Evolutionary conservation across 2,888 invertebrate species (phyloP).

Genomic region (Idaea straminata): DNA sequence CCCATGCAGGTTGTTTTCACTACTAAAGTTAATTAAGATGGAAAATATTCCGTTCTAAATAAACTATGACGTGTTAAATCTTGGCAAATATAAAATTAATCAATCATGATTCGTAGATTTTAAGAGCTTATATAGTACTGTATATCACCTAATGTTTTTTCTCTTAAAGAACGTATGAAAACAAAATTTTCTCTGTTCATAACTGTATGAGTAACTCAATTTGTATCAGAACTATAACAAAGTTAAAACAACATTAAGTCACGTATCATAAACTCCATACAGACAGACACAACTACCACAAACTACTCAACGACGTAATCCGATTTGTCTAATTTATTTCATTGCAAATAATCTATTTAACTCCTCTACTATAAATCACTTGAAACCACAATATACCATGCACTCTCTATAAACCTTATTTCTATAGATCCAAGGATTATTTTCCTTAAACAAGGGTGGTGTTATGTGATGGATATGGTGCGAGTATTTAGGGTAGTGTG

Average conservation of each 20-base stretch:
- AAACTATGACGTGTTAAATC: too few species aligned
- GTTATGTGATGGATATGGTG: not conserved
- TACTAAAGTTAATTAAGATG: too few species aligned
- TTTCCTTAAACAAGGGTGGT: not conserved
- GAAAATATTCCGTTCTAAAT: too few species aligned
- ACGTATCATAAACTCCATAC: not conserved
- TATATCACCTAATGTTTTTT: too few species aligned
- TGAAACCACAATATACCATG: not conserved
- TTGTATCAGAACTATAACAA: not conserved
- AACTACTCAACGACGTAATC: conserved; percentile 41
- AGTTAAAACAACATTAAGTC: not conserved
- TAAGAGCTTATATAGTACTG: too few species aligned
- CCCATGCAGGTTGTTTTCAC: too few species aligned
- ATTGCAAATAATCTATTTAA: conserved; percentile 1
- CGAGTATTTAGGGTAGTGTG: not conserved
- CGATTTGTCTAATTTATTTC: conserved; percentile 59
- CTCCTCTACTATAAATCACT: not conserved
- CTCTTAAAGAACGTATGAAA: not conserved
- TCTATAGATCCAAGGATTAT: not conserved
- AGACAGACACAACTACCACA: conserved; percentile 17
- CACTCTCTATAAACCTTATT: not conserved
- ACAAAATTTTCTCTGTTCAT: not conserved
- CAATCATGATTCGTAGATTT: too few species aligned
- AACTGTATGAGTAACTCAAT: not conserved
- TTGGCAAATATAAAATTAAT: too few species aligned